phyloP scores from a whole-genome alignment of 1,140 invertebrate species.

The Lasioglossum albipes region DNA sequence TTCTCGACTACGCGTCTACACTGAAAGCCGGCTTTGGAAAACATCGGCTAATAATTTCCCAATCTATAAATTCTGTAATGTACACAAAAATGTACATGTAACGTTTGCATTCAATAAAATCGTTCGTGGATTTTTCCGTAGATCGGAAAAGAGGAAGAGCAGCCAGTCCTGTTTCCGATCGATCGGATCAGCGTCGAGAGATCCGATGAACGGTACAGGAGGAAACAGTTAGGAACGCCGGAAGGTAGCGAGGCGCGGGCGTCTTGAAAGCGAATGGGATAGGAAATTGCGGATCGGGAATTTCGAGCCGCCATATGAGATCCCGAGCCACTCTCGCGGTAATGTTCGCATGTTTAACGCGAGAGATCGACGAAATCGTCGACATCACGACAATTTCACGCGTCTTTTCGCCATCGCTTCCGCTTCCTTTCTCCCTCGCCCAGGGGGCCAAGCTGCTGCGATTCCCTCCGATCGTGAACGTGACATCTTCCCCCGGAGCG shows the following conservation, averaged over 20 bases:
- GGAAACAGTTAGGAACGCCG: conserved; percentile 32
- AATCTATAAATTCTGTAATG: too few relatives aligned
- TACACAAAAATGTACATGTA: too few relatives aligned
- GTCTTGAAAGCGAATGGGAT: conserved; percentile 16
- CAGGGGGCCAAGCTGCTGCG: too few relatives aligned
- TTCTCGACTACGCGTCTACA: too few relatives aligned
- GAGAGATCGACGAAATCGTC: conserved; percentile 20
- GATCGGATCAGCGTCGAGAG: conserved; percentile 14
- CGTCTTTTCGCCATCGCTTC: neutral
- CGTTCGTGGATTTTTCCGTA: too few relatives aligned
- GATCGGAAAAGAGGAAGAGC: neutral
- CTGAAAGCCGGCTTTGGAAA: too few relatives aligned
- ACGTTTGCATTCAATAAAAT: too few relatives aligned
- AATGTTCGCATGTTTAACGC: conserved; percentile 44
- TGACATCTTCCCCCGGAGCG: neutral
- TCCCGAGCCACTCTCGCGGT: conserved; percentile 44
- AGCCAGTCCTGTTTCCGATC: conserved; percentile 38
- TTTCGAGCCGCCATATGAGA: conserved; percentile 26
- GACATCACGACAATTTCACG: conserved; percentile 3
- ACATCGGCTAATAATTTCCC: too few relatives aligned
- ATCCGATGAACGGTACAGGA: conserved; percentile 34
- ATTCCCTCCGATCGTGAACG: neutral
- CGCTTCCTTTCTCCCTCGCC: neutral
- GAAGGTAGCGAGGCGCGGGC: neutral
- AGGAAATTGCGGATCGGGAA: conserved; percentile 59